Evolutionary conservation across 2,113 vertebrate species (phyloP), one percentile per base, ranked within the genome.

Genomic region (Heliornis fulica): DNA sequence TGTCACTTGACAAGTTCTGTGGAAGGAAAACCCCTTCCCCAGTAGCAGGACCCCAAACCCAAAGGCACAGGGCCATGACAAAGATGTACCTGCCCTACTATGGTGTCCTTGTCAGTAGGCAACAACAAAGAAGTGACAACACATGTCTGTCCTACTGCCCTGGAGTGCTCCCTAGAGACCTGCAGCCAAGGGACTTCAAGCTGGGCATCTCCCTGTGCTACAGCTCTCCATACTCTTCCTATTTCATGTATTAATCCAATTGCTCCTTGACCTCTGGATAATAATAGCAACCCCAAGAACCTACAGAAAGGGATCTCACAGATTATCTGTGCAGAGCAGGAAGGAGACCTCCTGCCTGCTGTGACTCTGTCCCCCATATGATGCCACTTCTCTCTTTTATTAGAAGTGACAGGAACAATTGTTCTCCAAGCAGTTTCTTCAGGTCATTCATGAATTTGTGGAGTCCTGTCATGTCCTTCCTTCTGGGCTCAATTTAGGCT

Each of bases 271-370:
- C 46, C 12, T 40, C 40, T 0, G 32, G 31, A 56, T 28, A 68
- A 20, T 20, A 54, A 31, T 17, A 9, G 12, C 56, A 57, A 26
- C 56, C 38, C 29, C 16, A 31, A 45, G 63, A 41, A 83, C 41
- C 38, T 41, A 31, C 21, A 41, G 80, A 43, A 70, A 45, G 38
- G 43, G 32, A 8, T 64, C 59, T 75, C 20, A 9, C 19, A 4
- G 32, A 13, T 70, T 45, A 28, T 25, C 28, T 22, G 23, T 1
- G 2, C 0, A 3, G 7, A 23, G 9, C 2, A 1, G 32, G 32
- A 74, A 54, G 48, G 29, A 57, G 50, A 51, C 6, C 29, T 22
- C 48, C 57, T 34, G 28, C 43, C 65, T 18, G 13, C 43, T 51
- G 23, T 7, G 20, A 41, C 34, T 60, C 31, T 18, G 13, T 11